A percentile compares a stretch with the other conserved stretches of the same genome.
Conservation (phyloP, 2,113 vertebrate genomes). For the Pluvianellus socialis region DNA sequence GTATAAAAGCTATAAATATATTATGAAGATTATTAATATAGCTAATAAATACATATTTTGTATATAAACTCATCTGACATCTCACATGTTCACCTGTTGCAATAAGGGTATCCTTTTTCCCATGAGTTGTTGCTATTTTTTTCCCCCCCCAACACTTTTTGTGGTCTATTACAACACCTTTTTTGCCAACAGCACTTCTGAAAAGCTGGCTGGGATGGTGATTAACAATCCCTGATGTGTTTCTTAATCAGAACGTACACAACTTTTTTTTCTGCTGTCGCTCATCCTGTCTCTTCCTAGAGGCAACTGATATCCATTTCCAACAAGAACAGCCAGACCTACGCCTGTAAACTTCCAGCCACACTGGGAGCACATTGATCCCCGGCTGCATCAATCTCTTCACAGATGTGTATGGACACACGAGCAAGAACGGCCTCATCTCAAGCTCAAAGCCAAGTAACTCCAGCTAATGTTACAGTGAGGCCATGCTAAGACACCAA, state of each 20-base stretch:
- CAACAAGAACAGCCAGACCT: background rate
- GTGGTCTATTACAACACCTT: background rate
- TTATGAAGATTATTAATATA: background rate
- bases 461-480: background rate
- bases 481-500: background rate
- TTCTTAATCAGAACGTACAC: background rate
- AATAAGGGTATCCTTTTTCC: background rate
- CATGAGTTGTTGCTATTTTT: background rate
- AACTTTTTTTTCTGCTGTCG: rapidly evolving
- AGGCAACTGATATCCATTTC: background rate
- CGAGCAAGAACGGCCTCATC: background rate
- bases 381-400: background rate
- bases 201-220: background rate
- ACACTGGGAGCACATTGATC: background rate
- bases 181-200: background rate
- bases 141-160: background rate
- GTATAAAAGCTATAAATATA: background rate
- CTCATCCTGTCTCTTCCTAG: background rate
- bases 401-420: no score
- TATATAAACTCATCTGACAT: background rate
- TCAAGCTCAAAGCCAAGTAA: background rate
- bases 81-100: background rate
- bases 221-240: background rate
- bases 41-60: background rate
- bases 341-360: background rate